Evolutionary conservation across 2,888 invertebrate species (phyloP).

Genomic region (Nemoura dubitans): DNA sequence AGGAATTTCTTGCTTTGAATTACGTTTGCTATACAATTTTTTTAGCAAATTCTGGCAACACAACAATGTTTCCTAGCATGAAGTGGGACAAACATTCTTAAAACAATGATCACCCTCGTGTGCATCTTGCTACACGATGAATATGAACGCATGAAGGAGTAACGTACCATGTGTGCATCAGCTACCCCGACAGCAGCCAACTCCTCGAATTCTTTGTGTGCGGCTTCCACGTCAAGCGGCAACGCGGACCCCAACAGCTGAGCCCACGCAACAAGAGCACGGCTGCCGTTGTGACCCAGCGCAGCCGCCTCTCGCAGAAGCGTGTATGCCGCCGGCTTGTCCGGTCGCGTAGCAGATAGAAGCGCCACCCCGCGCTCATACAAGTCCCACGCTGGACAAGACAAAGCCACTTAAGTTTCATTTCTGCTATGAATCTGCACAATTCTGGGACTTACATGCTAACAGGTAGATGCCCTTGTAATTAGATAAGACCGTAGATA

Average conservation of each 20-base stretch:
- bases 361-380: slow-evolving; percentile 77
- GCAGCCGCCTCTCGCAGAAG: slow-evolving; percentile 82
- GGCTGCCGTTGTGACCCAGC: slow-evolving; percentile 81
- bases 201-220: slow-evolving; percentile 78
- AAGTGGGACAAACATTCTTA: too few relatives aligned
- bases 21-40: too few relatives aligned
- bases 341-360: slow-evolving; percentile 75
- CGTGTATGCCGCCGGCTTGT: slow-evolving; percentile 77
- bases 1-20: too few relatives aligned
- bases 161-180: slow-evolving; percentile 84
- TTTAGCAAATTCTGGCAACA: too few relatives aligned
- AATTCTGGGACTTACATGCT: too few relatives aligned
- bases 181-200: slow-evolving; percentile 81
- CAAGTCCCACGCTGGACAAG: slow-evolving; percentile 72
- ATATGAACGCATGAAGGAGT: too few relatives aligned
- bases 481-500: too few relatives aligned
- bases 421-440: too few relatives aligned
- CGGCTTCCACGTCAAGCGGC: slow-evolving; percentile 78
- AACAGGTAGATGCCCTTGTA: too few relatives aligned
- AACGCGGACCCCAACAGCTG: slow-evolving; percentile 84
- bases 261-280: slow-evolving; percentile 88
- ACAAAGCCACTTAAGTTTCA: neutral
- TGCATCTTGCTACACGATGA: too few relatives aligned
- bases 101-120: too few relatives aligned
- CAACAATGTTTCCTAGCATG: too few relatives aligned